Evolutionary conservation across 2,113 vertebrate genomes (phyloP), one percentile per base, ranked within the genome.

Genomic region (Mobula birostris): DNA sequence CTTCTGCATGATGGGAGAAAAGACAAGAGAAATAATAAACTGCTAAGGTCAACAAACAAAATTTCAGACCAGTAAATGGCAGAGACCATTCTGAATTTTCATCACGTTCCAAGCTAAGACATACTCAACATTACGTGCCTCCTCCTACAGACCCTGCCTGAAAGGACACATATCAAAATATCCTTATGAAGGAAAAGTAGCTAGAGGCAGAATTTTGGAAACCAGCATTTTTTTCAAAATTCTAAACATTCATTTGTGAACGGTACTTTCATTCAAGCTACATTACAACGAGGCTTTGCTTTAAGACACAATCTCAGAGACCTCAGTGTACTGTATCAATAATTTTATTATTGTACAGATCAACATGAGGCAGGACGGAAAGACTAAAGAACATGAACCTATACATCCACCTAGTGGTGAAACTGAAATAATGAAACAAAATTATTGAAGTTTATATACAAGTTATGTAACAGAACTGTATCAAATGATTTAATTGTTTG

Each of bases 391-490:
- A 56, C 27, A 27, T 15, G 6, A 93, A 36, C 66, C 91, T 56
- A 0, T 24, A 74, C 9, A 32, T 93, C 91, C 91, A 93, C 70
- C 91, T 93, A 93, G 91, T 93, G 91, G 91, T 56, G 40, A 72
- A 74, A 24, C 36, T 93, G 68, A n/a, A 74, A 76, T 74, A 14
- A 32, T 68, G 4, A 12, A 56, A 74, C 74, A 70, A 14, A 21
- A 56, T 48, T 48, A 61, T 36, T 92, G 29, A 66, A 24, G 5
- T 92, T 92, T 92, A 7, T 27, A 14, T 40, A 70, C 66, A 91
- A 70, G 14, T n/a, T 90, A 90, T 63, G 32, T 2, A 32, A 32
- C 14, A 29, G 1, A 56, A 48, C 63, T 5, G 27, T 19, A 88
- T 29, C 83, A 88, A 32, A 66, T n/a, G 40, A 85, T 85, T 58